Conservation (phyloP, 2,797 vertebrate species). For the Spinus pinus region DNA sequence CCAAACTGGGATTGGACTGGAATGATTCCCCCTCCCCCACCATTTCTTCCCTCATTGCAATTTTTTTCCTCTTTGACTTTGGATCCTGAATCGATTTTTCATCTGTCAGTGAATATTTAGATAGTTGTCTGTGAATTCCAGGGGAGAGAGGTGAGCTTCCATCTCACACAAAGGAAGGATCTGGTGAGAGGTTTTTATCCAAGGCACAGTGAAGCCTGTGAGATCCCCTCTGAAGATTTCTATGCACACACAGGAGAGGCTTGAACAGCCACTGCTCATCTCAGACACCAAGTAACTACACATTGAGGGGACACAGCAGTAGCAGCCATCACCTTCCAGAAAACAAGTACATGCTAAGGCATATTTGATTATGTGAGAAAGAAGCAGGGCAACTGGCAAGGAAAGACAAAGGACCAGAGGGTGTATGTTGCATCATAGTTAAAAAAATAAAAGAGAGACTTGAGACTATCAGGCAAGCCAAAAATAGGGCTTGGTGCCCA, state of each 20-base stretch:
- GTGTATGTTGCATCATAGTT: not conserved
- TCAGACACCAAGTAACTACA: not conserved
- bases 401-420: not conserved
- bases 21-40: fast-evolving
- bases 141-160: not conserved
- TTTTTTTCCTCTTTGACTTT: not conserved
- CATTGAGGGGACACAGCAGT: not conserved
- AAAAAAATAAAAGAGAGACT: not conserved
- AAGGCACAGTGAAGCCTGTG: not conserved
- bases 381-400: not conserved
- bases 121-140: not conserved
- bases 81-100: not conserved
- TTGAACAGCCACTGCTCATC: not conserved
- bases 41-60: not conserved
- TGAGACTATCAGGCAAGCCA: not conserved
- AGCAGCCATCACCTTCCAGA: not conserved
- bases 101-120: not conserved
- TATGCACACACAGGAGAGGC: fast-evolving
- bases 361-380: not conserved
- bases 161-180: not conserved
- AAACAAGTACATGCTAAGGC: not conserved
- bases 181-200: not conserved
- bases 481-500: not conserved
- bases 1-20: not conserved
- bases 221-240: not conserved